Percentiles rank a stretch among this genome's conserved stretches.
Conservation (phyloP, 2,797 vertebrate genomes). For the Scleropages formosus region DNA sequence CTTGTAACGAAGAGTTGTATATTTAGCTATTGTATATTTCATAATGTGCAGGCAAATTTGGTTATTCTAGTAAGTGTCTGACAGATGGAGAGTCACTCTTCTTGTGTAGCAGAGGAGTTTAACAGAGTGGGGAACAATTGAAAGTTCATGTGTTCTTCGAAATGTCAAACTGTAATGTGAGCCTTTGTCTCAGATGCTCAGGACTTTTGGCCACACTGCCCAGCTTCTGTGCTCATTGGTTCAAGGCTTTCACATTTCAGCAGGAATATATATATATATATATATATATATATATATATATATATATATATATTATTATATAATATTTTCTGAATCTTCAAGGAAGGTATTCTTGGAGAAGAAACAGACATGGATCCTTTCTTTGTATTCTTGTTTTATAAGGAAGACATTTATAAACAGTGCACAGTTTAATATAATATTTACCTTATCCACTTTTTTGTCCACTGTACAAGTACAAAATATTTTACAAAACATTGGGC, state of each 20-base stretch:
- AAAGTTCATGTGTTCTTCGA: slow-evolving; percentile 22
- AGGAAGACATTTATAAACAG: neutral
- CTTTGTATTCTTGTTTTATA: too few species aligned
- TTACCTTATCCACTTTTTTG: neutral
- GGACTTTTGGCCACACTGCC: neutral
- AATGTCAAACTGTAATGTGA: slow-evolving; percentile 20
- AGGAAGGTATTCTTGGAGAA: neutral
- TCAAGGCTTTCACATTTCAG: neutral
- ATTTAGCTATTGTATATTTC: slow-evolving; percentile 53
- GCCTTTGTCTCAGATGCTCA: slow-evolving; percentile 18
- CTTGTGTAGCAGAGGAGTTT: slow-evolving; percentile 28
- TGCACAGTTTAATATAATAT: neutral
- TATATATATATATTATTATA: too few species aligned
- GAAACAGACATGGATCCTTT: neutral
- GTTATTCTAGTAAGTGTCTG: neutral
- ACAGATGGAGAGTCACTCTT: slow-evolving; percentile 50
- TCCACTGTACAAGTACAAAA: neutral
- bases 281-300: too few species aligned
- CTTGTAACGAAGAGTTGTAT: slow-evolving; percentile 52
- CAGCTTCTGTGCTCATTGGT: slow-evolving; percentile 17
- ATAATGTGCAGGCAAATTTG: slow-evolving; percentile 46
- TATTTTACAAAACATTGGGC: neutral
- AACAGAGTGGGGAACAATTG: neutral
- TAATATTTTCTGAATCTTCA: too few species aligned
- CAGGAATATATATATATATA: too few species aligned